Conservation (phyloP, 1,140 invertebrate genomes). For the Brachionus calyciflorus region DNA sequence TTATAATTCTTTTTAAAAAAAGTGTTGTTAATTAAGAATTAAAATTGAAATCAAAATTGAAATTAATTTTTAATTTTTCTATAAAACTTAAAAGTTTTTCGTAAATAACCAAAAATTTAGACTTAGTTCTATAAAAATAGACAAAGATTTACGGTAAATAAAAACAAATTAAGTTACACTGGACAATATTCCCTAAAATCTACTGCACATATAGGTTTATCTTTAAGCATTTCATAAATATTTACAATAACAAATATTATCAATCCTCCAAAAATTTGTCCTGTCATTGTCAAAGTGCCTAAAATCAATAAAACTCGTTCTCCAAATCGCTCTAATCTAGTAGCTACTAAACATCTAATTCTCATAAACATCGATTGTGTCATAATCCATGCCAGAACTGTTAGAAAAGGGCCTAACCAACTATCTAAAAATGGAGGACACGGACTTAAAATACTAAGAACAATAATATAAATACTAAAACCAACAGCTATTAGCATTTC, state of each 20-base stretch:
- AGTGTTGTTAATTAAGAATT: too few species aligned
- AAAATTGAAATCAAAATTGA: too few species aligned
- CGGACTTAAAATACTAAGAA: slow-evolving; percentile 23
- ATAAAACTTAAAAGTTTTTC: too few species aligned
- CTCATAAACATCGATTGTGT: slow-evolving; percentile 38
- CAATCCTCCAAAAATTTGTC: slow-evolving; percentile 45
- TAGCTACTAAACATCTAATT: slow-evolving; percentile 37
- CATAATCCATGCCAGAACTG: slow-evolving; percentile 7
- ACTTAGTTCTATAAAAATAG: too few species aligned
- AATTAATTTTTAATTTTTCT: too few species aligned
- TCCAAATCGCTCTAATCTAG: slow-evolving; percentile 38
- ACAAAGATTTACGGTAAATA: background rate
- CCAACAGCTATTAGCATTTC: background rate
- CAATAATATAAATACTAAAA: slow-evolving; percentile 8
- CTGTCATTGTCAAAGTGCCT: slow-evolving; percentile 33
- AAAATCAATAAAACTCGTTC: slow-evolving; percentile 19
- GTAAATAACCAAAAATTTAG: too few species aligned
- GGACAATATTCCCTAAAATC: slow-evolving; percentile 12
- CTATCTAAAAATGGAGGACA: slow-evolving; percentile 33
- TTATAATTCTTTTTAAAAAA: too few species aligned
- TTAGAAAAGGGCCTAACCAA: slow-evolving; percentile 1
- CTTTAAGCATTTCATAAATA: slow-evolving; percentile 29
- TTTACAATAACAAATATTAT: slow-evolving; percentile 40
- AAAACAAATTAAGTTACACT: background rate
- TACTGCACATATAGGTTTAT: slow-evolving; percentile 6